phyloP scores from a whole-genome alignment of 2,888 invertebrate species.

The Papilio elwesi region DNA sequence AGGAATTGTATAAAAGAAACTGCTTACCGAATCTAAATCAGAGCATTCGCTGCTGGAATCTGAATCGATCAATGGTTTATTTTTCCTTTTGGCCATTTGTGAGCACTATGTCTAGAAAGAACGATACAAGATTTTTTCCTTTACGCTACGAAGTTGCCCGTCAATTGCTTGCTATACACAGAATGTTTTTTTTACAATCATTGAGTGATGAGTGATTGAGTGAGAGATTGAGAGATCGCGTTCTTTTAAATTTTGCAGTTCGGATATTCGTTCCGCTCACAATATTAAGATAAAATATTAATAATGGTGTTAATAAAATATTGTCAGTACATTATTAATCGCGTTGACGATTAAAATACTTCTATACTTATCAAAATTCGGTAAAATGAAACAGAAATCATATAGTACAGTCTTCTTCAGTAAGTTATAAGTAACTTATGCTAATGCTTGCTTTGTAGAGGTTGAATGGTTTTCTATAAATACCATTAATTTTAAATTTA shows the following conservation, averaged over 20 bases:
- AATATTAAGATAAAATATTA: too few species aligned
- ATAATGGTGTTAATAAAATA: too few species aligned
- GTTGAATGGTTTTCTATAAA: too few species aligned
- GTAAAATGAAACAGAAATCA: too few species aligned
- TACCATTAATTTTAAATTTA: too few species aligned
- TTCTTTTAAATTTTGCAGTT: constrained; percentile 24
- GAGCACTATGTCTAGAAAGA: constrained; percentile 43
- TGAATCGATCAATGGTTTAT: constrained; percentile 92
- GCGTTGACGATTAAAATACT: too few species aligned
- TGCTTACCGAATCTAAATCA: constrained; percentile 92
- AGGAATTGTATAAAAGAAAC: constrained; percentile 54
- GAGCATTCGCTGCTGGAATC: constrained; percentile 93
- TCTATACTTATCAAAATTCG: too few species aligned
- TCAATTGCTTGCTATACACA: constrained; percentile 47
- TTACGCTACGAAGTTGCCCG: constrained; percentile 51
- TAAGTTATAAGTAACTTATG: too few species aligned
- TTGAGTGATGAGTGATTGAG: constrained; percentile 17
- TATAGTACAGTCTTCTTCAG: too few species aligned
- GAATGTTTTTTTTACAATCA: constrained; percentile 39
- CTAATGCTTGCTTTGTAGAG: too few species aligned
- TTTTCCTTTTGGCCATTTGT: constrained; percentile 92
- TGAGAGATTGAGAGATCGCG: constrained; percentile 13
- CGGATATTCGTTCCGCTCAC: constrained; percentile 10
- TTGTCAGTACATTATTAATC: too few species aligned
- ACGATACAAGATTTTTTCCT: constrained; percentile 46